Percentiles rank a stretch among this genome's conserved stretches.
Conservation (phyloP, 2,888 invertebrate species). For the Sphinx pinastri region DNA sequence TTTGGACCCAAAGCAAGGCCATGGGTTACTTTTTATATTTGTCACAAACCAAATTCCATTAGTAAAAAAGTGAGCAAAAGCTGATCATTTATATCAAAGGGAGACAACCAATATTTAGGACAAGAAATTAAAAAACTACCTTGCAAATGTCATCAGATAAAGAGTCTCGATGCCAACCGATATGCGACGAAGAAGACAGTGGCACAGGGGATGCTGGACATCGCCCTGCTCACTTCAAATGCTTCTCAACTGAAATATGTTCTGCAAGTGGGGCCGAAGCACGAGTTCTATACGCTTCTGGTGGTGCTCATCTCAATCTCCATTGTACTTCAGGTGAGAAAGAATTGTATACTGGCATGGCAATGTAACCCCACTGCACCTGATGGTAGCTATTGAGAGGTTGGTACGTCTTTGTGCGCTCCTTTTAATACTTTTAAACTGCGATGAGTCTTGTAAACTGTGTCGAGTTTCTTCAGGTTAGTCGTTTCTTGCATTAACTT, state of each 20-base stretch:
- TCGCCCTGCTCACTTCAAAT: slow-evolving; percentile 93
- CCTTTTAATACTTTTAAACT: too few relatives aligned
- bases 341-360: slow-evolving; percentile 35
- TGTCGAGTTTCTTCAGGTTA: too few relatives aligned
- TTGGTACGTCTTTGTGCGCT: too few relatives aligned
- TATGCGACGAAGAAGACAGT: slow-evolving; percentile 97
- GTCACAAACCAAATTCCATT: too few relatives aligned
- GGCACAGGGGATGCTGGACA: slow-evolving; percentile 95
- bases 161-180: slow-evolving; percentile 92
- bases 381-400: too few relatives aligned
- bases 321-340: slow-evolving; percentile 91
- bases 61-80: too few relatives aligned
- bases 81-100: too few relatives aligned
- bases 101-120: too few relatives aligned
- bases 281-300: slow-evolving; percentile 93
- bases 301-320: slow-evolving; percentile 91
- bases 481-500: too few relatives aligned
- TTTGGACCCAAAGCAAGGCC: too few relatives aligned
- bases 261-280: slow-evolving; percentile 91
- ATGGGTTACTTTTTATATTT: background rate
- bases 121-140: background rate
- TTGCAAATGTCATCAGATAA: slow-evolving; percentile 72
- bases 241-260: slow-evolving; percentile 95
- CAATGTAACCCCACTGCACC: too few relatives aligned
- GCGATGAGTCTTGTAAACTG: too few relatives aligned